Percentiles rank a stretch among this genome's conserved stretches.
These are phyloP conservation scores for Trachelus stipa DNA, from an alignment of 2,888 invertebrate species.

Conservation along the genomic window DNA sequence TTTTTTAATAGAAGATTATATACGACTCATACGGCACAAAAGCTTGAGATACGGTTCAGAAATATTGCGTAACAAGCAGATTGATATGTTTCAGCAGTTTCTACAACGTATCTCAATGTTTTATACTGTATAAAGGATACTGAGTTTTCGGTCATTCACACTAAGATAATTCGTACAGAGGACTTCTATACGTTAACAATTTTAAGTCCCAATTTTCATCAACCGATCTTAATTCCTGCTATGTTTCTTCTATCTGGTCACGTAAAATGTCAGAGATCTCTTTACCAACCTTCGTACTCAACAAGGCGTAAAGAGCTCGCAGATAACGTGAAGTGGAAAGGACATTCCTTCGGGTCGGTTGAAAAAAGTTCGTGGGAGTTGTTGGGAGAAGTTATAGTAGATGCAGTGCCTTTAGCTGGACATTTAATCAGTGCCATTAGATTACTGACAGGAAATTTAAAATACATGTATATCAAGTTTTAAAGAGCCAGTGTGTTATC, in stretches of 20 bases:
- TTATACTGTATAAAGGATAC: not conserved
- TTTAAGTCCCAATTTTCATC: not conserved
- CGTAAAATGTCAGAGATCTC: not conserved
- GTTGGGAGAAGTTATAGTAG: not conserved
- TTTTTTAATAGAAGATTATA: not conserved
- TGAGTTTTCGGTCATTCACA: not conserved
- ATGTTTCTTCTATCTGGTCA: not conserved
- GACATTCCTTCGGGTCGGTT: conserved; percentile 48
- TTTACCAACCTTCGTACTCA: conserved; percentile 36
- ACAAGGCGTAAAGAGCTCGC: conserved; percentile 56
- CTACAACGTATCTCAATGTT: too few relatives aligned
- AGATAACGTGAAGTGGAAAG: conserved; percentile 59
- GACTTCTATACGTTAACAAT: not conserved
- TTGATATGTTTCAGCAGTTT: too few relatives aligned
- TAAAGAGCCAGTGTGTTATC: not conserved
- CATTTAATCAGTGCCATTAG: not conserved
- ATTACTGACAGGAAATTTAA: not conserved
- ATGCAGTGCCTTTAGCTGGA: not conserved
- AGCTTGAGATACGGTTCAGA: too few relatives aligned
- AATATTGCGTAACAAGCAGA: too few relatives aligned
- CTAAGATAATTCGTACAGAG: not conserved
- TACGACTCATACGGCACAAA: too few relatives aligned
- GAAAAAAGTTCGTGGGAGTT: not conserved
- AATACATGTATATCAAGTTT: not conserved
- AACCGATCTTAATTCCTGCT: not conserved